Base-by-base conservation (phyloP, 2,113 vertebrate species). In the Rhynchomys soricoides region DNA sequence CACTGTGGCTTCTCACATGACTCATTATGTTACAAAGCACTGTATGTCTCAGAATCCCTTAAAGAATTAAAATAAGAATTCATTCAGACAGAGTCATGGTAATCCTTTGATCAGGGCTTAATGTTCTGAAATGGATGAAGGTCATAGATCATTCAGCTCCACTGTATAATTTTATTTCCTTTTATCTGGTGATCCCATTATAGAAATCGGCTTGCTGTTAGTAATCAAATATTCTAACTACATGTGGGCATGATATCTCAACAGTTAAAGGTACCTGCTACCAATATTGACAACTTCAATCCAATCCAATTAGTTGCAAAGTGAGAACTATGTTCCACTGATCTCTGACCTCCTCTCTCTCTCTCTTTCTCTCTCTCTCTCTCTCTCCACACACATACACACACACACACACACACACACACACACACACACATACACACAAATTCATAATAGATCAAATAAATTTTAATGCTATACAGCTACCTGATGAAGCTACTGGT, bases 101-200 rank as follows among this genome's bases (percentile, higher is more conserved):
- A 10, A n/a, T 48, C 13, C 62, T 5, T 59, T 57, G 43, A 15
- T 45, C 50, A 64, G n/a, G 16, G 4, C 22, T 71, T n/a, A 45
- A 26, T 43, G n/a, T 19, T 70, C n/a, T 21, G 34, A 70, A 26
- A 5, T 48, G 24, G 19, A 16, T 70, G 64, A 50, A 21, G 10
- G 2, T 43, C 9, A n/a, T 21, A 11, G 1, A 1, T 12, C 0
- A 40, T 26, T 86, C 15, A 45, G 5, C 6, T 74, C 5, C 1
- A 75, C 59, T 37, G 43, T 5, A 48, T 45, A 45, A 43, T 82
- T 94, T 77, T 7, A 73, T 75, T 82, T 83, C 55, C 48, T 77
- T 48, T 81, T 81, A 50, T 78, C 16, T 68, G 73, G 26, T 89
- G 12, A 93, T 64, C 11, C 31, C 21, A 64, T 85, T 13, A 37